These are phyloP conservation scores for Teleiodes luculella DNA, from an alignment of 2,888 invertebrate species.

Conservation along the genomic window DNA sequence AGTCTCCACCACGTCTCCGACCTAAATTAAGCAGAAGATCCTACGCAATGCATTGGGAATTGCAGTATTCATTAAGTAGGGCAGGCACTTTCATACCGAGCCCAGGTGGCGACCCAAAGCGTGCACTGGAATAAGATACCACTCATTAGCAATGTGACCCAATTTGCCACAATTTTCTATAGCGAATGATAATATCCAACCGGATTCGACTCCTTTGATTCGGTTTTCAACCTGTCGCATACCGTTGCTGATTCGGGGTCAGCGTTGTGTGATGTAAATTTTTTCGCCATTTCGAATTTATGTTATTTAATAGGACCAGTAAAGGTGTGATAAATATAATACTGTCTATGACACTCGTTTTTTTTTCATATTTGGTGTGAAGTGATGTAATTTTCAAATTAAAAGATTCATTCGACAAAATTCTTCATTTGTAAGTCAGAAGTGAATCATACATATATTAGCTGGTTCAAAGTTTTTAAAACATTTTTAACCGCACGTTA, in stretches of 20 bases:
- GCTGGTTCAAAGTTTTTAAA: background rate
- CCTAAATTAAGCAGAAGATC: background rate
- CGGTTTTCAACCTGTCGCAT: constrained; percentile 26
- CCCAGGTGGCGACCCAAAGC: constrained; percentile 35
- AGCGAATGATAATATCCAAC: constrained; percentile 29
- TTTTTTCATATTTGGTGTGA: background rate
- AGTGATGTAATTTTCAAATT: too few species aligned
- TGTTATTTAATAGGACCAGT: too few species aligned
- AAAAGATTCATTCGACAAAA: background rate
- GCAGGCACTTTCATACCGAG: constrained; percentile 37
- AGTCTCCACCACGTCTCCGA: too few species aligned
- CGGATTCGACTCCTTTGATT: constrained; percentile 8
- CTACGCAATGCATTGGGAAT: background rate
- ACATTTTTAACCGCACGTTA: too few species aligned
- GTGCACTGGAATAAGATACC: constrained; percentile 36
- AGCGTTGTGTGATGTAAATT: background rate
- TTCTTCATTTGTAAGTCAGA: background rate
- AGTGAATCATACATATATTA: background rate
- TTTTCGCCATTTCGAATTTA: background rate
- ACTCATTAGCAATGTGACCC: constrained; percentile 48
- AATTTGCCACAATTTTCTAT: constrained; percentile 42
- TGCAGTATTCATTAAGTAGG: constrained; percentile 16
- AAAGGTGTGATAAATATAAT: too few species aligned
- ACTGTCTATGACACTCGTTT: too few species aligned
- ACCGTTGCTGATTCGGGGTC: background rate